These are phyloP conservation scores for Notiomystis cincta DNA, from an alignment of 2,113 vertebrate species.

Conservation along the genomic window DNA sequence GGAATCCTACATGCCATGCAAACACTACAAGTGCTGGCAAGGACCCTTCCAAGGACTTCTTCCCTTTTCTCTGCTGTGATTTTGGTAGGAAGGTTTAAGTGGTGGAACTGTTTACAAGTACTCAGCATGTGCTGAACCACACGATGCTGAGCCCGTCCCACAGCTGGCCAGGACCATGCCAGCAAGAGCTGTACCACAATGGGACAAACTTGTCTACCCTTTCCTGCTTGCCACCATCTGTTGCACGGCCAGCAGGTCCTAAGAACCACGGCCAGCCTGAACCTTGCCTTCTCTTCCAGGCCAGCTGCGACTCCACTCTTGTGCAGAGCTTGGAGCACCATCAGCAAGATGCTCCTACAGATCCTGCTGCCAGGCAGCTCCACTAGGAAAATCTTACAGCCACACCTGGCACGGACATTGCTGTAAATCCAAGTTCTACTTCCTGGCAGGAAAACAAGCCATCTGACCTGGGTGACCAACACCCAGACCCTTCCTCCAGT, in stretches of 20 bases:
- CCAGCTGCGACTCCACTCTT: rapidly evolving
- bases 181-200: background rate
- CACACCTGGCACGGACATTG: background rate
- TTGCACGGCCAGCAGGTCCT: too few relatives aligned
- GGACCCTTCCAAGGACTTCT: background rate
- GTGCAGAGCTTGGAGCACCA: background rate
- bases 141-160: background rate
- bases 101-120: background rate
- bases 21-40: background rate
- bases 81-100: background rate
- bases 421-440: background rate
- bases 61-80: background rate
- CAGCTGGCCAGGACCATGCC: background rate
- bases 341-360: background rate
- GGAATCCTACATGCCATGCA: background rate
- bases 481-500: background rate
- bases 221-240: background rate
- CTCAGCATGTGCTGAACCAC: rapidly evolving
- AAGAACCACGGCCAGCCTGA: background rate
- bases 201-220: background rate
- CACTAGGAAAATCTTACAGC: background rate
- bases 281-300: background rate
- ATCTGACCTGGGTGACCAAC: background rate
- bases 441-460: background rate
- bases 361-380: background rate